Conservation (phyloP, 2,113 vertebrate species). For the Tachysurus vachellii region DNA sequence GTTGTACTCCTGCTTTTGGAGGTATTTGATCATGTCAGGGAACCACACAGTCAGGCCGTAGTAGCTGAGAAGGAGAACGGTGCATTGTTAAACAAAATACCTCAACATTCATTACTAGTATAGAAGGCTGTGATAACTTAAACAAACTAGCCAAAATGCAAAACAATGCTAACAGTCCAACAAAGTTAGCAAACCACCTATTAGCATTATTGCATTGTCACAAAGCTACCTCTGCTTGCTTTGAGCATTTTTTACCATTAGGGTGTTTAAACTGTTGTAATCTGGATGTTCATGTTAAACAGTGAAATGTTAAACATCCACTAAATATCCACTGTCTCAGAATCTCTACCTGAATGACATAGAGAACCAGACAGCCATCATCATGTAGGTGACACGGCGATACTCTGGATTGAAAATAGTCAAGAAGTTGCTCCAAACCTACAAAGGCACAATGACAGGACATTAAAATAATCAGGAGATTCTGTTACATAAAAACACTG, state of each 20-base stretch:
- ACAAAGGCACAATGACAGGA: neutral
- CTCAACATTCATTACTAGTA: neutral
- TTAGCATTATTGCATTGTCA: neutral
- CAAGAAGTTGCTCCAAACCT: constrained; percentile 92
- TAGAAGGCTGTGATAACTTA: neutral
- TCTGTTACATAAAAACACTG: neutral
- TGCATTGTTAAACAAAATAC: neutral
- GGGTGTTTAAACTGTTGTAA: too few species aligned
- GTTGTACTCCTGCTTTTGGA: constrained; percentile 89
- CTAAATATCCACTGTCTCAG: neutral
- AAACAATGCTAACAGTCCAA: neutral
- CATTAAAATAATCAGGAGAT: neutral
- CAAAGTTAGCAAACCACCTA: neutral
- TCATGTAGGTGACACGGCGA: constrained; percentile 90
- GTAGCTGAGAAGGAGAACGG: constrained; percentile 75
- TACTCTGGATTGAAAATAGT: constrained; percentile 86
- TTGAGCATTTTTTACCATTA: neutral
- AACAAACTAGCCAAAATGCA: neutral
- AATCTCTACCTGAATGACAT: constrained; percentile 95
- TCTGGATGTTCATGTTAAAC: neutral
- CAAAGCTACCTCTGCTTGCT: neutral
- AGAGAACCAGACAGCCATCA: constrained; percentile 99
- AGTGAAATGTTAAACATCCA: neutral
- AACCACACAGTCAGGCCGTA: constrained; percentile 97
- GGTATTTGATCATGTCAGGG: constrained; percentile 97